Percentiles rank a stretch among this genome's conserved stretches.
phyloP scores from a whole-genome alignment of 2,113 vertebrate species.

The Orycteropus afer region DNA sequence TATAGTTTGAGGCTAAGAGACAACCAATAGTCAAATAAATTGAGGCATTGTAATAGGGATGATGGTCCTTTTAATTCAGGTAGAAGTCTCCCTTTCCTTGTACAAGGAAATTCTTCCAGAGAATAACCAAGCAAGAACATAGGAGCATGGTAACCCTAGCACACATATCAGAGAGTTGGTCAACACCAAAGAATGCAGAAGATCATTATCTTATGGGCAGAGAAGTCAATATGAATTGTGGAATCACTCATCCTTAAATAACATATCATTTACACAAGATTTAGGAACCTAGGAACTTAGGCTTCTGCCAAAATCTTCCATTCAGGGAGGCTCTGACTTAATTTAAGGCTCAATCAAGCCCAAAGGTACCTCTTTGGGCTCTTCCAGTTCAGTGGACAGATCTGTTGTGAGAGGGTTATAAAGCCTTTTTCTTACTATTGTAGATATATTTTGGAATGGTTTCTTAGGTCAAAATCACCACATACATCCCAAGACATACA shows the following conservation, averaged over 20 bases:
- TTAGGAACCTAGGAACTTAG: neutral
- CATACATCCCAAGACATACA: neutral
- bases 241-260: neutral
- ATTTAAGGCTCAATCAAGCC: neutral
- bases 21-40: neutral
- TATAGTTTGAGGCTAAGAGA: neutral
- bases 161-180: neutral
- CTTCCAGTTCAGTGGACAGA: neutral
- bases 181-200: neutral
- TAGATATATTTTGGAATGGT: neutral
- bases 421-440: neutral
- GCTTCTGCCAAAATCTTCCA: neutral
- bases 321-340: neutral
- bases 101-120: neutral
- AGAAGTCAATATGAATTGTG: neutral
- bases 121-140: neutral
- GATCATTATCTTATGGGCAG: neutral
- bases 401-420: neutral
- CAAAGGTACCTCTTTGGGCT: neutral
- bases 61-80: neutral
- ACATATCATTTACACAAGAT: neutral
- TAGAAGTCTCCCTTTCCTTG: neutral
- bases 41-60: neutral
- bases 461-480: neutral
- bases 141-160: neutral